These are phyloP conservation scores for Neoascia interrupta DNA, from an alignment of 2,888 invertebrate genomes.

Conservation along the genomic window DNA sequence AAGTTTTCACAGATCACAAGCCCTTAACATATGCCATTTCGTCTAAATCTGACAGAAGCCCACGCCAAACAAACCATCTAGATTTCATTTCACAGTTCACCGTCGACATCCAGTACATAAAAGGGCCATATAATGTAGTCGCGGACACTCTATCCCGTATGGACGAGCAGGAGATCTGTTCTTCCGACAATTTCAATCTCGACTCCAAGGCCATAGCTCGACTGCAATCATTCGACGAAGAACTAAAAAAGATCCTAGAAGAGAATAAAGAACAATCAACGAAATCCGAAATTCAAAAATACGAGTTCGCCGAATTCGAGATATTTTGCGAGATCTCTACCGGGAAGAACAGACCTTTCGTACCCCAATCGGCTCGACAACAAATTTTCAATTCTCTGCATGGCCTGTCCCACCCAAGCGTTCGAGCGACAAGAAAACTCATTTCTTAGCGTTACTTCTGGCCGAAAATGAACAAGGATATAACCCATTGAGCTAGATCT, in stretches of 20 bases:
- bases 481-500: slow-evolving; percentile 19
- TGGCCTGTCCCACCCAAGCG: slow-evolving; percentile 39
- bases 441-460: slow-evolving; percentile 41
- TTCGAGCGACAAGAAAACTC: slow-evolving; percentile 41
- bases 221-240: slow-evolving; percentile 42
- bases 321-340: slow-evolving; percentile 49
- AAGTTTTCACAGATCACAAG: slow-evolving; percentile 73
- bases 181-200: neutral
- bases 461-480: no score
- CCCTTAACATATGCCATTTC: slow-evolving; percentile 51
- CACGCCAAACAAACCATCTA: no score
- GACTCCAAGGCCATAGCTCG: slow-evolving; percentile 22
- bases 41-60: no score
- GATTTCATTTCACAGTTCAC: no score
- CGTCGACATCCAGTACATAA: slow-evolving; percentile 45
- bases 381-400: slow-evolving; percentile 29
- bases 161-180: neutral
- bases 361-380: neutral
- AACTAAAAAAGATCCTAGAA: slow-evolving; percentile 22
- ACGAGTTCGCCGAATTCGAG: slow-evolving; percentile 25
- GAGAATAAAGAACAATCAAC: slow-evolving; percentile 1
- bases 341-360: no score
- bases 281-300: slow-evolving; percentile 20
- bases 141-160: slow-evolving; percentile 59
- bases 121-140: slow-evolving; percentile 43